Evolutionary conservation across 2,113 vertebrate species (phyloP).

Genomic region (Odocoileus virginianus): DNA sequence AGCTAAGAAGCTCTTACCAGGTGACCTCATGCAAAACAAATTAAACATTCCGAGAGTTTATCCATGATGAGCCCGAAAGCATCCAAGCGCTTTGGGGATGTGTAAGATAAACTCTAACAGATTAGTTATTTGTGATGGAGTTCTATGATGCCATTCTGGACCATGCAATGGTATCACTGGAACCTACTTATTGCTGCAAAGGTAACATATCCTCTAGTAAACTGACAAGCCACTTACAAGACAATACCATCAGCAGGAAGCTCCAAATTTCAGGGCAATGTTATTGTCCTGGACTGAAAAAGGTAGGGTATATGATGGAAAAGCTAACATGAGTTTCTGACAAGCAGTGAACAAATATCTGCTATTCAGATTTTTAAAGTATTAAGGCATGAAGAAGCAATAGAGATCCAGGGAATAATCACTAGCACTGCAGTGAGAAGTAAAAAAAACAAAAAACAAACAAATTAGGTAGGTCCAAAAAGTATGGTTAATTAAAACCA

Average conservation of each 20-base stretch:
- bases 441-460: neutral
- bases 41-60: conserved; percentile 73
- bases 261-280: conserved; percentile 72
- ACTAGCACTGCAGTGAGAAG: neutral
- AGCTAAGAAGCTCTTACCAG: conserved; percentile 66
- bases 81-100: conserved; percentile 46
- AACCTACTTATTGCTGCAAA: conserved; percentile 51
- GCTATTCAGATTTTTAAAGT: conserved; percentile 53
- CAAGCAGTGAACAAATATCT: conserved; percentile 56
- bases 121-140: conserved; percentile 63
- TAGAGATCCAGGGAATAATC: conserved; percentile 32
- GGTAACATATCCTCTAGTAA: conserved; percentile 46
- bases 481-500: neutral
- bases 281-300: conserved; percentile 71
- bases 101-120: conserved; percentile 68
- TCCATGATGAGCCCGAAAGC: conserved; percentile 62
- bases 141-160: conserved; percentile 70
- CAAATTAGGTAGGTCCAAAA: neutral
- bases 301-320: conserved; percentile 61
- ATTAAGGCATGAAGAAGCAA: conserved; percentile 45
- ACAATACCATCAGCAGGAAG: conserved; percentile 64
- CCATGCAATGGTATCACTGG: conserved; percentile 65
- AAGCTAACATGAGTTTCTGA: conserved; percentile 63
- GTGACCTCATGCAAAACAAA: conserved; percentile 79
- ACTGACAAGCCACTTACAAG: conserved; percentile 74